Conservation (phyloP, 2,797 vertebrate genomes). For the Megalops cyprinoides region DNA sequence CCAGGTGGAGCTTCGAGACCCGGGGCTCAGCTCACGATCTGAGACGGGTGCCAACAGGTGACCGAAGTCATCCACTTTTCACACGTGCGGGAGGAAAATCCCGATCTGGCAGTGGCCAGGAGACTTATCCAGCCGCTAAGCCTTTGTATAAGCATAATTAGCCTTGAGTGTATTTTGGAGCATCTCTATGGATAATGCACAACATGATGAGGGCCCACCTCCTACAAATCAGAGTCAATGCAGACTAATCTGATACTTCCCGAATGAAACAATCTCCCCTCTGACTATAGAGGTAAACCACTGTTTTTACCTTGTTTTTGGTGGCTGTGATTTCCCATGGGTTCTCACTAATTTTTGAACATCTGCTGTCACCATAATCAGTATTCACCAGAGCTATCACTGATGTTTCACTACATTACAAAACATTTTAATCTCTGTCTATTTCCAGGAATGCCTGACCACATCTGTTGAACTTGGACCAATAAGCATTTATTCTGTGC, state of each 20-base stretch:
- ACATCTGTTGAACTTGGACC: constrained; percentile 31
- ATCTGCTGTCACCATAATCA: not conserved
- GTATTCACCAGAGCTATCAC: not conserved
- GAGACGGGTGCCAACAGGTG: constrained; percentile 11
- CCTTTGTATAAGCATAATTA: not conserved
- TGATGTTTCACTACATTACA: constrained; percentile 6
- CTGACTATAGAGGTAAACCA: not conserved
- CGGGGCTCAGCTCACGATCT: constrained; percentile 1
- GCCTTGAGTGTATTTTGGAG: not conserved
- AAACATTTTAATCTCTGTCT: constrained; percentile 26
- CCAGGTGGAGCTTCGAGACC: not conserved
- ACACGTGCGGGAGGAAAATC: constrained; percentile 29
- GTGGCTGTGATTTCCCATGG: not conserved
- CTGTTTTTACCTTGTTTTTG: not conserved
- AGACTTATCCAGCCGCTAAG: not conserved
- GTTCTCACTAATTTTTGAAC: not conserved
- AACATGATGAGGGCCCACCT: not conserved
- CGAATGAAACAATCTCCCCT: not conserved
- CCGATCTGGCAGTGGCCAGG: not conserved
- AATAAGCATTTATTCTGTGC: not conserved
- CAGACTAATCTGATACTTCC: constrained; percentile 1
- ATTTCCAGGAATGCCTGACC: constrained; percentile 40
- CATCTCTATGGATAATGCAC: not conserved
- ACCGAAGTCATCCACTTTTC: constrained; percentile 25
- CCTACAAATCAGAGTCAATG: not conserved